Evolutionary conservation across 1,140 invertebrate genomes (phyloP), one percentile per base, ranked within the genome.

Genomic region (Hylaeus volcanicus): DNA sequence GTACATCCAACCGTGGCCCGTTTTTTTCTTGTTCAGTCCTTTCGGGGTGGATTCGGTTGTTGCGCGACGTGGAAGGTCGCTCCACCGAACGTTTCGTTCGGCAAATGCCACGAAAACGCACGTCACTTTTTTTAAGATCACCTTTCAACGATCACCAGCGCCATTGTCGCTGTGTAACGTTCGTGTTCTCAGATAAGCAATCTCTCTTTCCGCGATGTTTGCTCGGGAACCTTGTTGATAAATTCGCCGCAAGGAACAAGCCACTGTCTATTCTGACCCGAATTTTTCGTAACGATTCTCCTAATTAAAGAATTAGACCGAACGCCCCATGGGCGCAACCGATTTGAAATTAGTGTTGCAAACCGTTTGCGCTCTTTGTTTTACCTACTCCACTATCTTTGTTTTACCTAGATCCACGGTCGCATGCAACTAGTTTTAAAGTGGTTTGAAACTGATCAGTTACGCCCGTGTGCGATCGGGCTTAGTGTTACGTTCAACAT

Each of bases 151-250:
- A 83, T 76, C 79, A 53, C 69, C 55, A 77, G 71, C 78, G 53
- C 78, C 39, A 86, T 87, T 86, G 82, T 87, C 85, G 74, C 51
- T 75, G 9, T 61, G 81, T 61, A 43, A 61, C 78, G 80, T 82
- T 75, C 75, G 80, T 83, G 80, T 83, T 86, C 72, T 63, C 51
- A 77, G 86, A 87, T 87, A 87, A 87, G 85, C 45, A 87, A 87
- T 87, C 86, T 82, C 73, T 55, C 26, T 83, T 76, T 56, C 53
- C 72, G 70, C 77, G 68, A 74, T 87, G 82, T 87, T 87, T 87
- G 74, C 86, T 70, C 82, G 73, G 26, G n/a, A 79, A 69, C 45
- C 61, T 66, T 81, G 81, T 86, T 84, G 78, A 87, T 82, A 87
- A 64, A 80, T 70, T 64, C 73, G 81, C 26, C 76, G 55, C 63